Base-by-base conservation (phyloP, 2,888 invertebrate genomes). In the Noctuana brunneofusca region DNA sequence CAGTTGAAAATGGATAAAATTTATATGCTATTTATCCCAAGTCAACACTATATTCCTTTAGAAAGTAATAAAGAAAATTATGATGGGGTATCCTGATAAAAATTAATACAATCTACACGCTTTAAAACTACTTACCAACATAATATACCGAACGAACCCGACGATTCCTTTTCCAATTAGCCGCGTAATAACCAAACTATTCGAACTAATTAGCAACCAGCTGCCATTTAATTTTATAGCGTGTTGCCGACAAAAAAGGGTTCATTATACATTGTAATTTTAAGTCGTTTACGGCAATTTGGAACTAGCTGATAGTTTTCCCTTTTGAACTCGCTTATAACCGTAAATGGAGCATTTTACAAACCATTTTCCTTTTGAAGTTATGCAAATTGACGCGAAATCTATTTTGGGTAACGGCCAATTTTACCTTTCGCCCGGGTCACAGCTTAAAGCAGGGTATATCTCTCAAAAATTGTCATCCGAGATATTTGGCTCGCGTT, bases 371-470 rank as follows among this genome's bases (percentile, higher is more conserved):
- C 52, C 20, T 52, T 18, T 43, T n/a, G 49, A 52, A 52, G 59
- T 59, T 52, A 52, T 52, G 59, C 52, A 59, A 59, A 59, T 59
- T 52, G 24, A 59, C 27, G 59, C 43, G 52, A 59, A 52, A 59
- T 59, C 43, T 59, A 52, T 59, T 59, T 59, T 59, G 59, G 59
- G 59, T 20, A 43, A 59, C 59, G 43, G 52, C 59, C 59, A 59
- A 59, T 59, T 59, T 43, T 52, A 52, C 59, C 59, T 58, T 50
- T 58, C 52, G 22, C 22, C 27, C 48, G 49, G 49, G 49, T 58
- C 35, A 43, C 18, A 27, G 56, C 20, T 46, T 46, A 22, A 48
- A 43, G 9, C 43, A 18, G 12, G 48, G 22, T 48, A 48, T 46
- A 20, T 48, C 22, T 48, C 18, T 22, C 12, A 38, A 38, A 14